A percentile compares a stretch with the other conserved stretches of the same genome.
Conservation (phyloP, 2,797 vertebrate species). For the Sebastes minor region DNA sequence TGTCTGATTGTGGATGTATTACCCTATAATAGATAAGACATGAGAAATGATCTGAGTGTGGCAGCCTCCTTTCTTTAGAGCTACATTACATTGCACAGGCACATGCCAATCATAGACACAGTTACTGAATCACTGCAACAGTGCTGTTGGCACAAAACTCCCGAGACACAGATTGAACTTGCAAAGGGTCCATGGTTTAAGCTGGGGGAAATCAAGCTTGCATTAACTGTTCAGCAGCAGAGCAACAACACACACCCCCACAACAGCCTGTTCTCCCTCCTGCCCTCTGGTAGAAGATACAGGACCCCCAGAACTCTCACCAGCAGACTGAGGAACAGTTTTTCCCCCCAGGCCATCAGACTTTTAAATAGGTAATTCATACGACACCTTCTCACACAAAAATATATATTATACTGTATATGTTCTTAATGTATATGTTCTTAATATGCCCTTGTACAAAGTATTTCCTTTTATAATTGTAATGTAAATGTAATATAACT, state of each 20-base stretch:
- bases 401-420: too few relatives aligned
- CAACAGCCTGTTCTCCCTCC: too few relatives aligned
- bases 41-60: background rate
- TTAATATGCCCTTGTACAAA: too few relatives aligned
- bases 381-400: too few relatives aligned
- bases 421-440: too few relatives aligned
- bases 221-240: slow-evolving; percentile 35
- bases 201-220: slow-evolving; percentile 10
- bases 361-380: too few relatives aligned
- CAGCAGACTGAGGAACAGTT: too few relatives aligned
- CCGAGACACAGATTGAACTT: background rate
- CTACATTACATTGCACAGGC: background rate
- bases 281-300: too few relatives aligned
- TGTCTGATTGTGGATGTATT: slow-evolving; percentile 1
- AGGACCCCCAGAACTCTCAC: too few relatives aligned
- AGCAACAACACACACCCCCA: background rate
- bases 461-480: too few relatives aligned
- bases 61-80: background rate
- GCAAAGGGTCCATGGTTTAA: background rate
- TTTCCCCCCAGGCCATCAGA: too few relatives aligned
- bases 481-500: too few relatives aligned
- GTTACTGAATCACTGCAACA: background rate
- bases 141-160: background rate
- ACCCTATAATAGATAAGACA: slow-evolving; percentile 29
- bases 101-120: background rate